Base-by-base conservation (phyloP, 2,113 vertebrate genomes). In the Onychostruthus taczanowskii region DNA sequence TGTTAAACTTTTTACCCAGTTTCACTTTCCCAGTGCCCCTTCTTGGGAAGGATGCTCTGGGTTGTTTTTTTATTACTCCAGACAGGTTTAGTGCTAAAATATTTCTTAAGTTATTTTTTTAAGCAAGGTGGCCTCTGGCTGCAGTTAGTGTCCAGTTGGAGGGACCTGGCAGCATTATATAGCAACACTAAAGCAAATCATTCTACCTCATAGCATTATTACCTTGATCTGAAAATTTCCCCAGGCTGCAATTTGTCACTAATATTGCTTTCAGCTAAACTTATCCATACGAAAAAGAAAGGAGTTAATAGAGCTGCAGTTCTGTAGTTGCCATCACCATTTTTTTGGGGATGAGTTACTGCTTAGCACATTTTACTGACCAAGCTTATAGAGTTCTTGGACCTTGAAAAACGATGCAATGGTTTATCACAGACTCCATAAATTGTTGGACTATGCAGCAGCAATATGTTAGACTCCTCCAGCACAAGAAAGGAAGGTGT, bases 191-290 rank as follows among this genome's bases (percentile, higher is more conserved):
- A 93, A 96, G 94, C 91, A 93, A 94, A 97, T 96, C 78, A 93
- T 93, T 95, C 72, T 96, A 75, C 87, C 78, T 94, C 63, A 43
- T 67, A 75, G 86, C 67, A 87, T 97, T 96, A 92, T 97, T 97
- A 89, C 94, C 96, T 96, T 97, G 92, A 97, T 95, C 94, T 94
- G 92, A 96, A 95, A 94, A 92, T 94, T 94, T 97, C 96, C 92
- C 87, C 53, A 31, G 87, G 81, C 91, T 96, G 81, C 87, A 87
- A 67, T 97, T 93, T 95, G 87, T 97, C 96, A 96, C 77, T 87
- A 89, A 93, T 92, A 97, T 16, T 94, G 84, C 89, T 74, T 91
- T 79, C 90, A 95, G 94, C 91, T 96, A 94, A 97, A 96, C 85
- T 92, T 95, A 88, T 21, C 77, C 49, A 9, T 84, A 74, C 82